Evolutionary conservation across 2,888 invertebrate species (phyloP).

Genomic region (Argyresthia albistria): DNA sequence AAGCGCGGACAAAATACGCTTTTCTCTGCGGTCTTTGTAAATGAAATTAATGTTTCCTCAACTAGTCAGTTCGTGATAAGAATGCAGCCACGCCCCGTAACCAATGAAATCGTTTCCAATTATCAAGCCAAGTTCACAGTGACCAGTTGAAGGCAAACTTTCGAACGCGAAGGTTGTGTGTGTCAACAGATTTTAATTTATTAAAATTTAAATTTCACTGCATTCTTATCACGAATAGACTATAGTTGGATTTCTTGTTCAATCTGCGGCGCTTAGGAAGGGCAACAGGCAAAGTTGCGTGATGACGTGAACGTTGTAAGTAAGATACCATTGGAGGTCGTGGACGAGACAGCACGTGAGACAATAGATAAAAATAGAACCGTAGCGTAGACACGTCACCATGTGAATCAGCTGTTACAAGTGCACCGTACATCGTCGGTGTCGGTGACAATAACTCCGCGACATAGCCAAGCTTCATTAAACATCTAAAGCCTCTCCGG

Average conservation of each 20-base stretch:
- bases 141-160: no score
- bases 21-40: constrained; percentile 8
- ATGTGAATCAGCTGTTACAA: constrained; percentile 47
- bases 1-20: constrained; percentile 12
- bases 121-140: no score
- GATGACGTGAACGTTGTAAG: no score
- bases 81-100: no score
- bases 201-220: no score
- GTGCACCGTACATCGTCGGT: constrained; percentile 15
- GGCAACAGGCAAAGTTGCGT: no score
- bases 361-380: constrained; percentile 41
- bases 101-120: no score
- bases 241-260: background rate
- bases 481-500: no score
- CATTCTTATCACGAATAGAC: no score
- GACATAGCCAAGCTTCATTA: background rate
- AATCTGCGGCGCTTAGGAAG: background rate
- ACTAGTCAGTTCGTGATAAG: background rate
- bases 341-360: constrained; percentile 20
- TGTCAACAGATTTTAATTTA: no score
- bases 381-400: constrained; percentile 18
- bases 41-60: constrained; percentile 5
- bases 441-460: constrained; percentile 14
- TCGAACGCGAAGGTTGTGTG: no score
- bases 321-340: background rate